Conservation (phyloP, 2,113 vertebrate species). For the Trochalopteron elliotii region DNA sequence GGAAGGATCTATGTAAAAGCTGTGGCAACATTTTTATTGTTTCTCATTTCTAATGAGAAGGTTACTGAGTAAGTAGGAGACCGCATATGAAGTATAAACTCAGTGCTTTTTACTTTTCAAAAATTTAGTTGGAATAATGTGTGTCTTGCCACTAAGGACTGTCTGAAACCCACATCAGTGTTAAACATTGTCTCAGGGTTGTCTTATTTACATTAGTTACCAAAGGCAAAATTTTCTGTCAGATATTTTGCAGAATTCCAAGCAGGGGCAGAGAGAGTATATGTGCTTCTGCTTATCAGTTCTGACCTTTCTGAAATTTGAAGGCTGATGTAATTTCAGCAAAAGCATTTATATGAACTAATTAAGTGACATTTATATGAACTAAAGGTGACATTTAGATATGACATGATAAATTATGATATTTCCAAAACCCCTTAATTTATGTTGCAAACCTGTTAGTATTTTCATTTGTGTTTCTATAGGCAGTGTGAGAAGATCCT, state of each 20-base stretch:
- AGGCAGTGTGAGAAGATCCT: neutral
- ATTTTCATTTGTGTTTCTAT: neutral
- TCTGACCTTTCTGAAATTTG: conserved; percentile 63
- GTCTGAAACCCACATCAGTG: neutral
- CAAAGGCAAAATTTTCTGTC: neutral
- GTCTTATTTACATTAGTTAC: neutral
- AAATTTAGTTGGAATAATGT: neutral
- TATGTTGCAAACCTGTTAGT: neutral
- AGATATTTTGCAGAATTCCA: conserved; percentile 1
- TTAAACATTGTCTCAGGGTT: neutral
- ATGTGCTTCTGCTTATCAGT: conserved; percentile 22
- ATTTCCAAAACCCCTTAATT: neutral
- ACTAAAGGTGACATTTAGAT: conserved; percentile 36
- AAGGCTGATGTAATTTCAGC: conserved; percentile 30
- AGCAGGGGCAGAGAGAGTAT: neutral
- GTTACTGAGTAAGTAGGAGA: neutral
- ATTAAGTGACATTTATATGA: conserved; percentile 44
- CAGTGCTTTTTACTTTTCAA: neutral
- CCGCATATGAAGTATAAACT: neutral
- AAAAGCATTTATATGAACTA: conserved; percentile 34
- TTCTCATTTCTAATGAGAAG: neutral
- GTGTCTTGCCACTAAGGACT: neutral
- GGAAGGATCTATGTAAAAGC: neutral
- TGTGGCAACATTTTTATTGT: neutral
- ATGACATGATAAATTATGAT: neutral